A percentile compares a stretch with the other conserved stretches of the same genome.
phyloP scores from a whole-genome alignment of 2,113 vertebrate genomes.

The Picathartes gymnocephalus region DNA sequence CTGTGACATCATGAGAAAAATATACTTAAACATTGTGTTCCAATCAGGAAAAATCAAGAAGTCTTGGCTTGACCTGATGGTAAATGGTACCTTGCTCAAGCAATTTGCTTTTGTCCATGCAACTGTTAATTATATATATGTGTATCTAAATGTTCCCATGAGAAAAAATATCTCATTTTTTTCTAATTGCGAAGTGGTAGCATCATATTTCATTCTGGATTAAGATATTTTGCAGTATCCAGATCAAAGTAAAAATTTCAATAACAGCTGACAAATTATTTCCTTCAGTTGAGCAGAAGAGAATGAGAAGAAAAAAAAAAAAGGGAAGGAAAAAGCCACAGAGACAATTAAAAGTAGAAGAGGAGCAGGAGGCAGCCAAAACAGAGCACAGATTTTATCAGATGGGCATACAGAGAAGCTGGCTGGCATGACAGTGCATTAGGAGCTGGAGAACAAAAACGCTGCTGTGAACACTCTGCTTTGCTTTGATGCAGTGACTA shows the following conservation, averaged over 20 bases:
- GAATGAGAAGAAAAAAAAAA: conserved; percentile 6
- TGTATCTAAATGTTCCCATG: not conserved
- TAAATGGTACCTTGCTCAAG: not conserved
- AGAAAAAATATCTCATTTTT: not conserved
- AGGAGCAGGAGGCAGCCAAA: not conserved
- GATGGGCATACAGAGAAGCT: not conserved
- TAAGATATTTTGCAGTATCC: conserved; percentile 1
- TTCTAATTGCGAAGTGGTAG: not conserved
- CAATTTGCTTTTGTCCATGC: not conserved
- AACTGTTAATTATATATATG: not conserved
- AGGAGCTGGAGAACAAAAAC: not conserved
- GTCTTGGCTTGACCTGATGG: not conserved
- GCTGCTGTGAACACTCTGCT: not conserved
- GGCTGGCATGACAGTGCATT: not conserved
- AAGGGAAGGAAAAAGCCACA: not conserved
- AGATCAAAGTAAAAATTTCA: conserved; percentile 43
- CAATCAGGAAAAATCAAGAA: not conserved
- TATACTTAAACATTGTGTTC: not conserved
- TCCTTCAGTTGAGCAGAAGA: not conserved
- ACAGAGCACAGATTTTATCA: not conserved
- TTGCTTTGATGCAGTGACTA: not conserved
- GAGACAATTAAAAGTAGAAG: not conserved
- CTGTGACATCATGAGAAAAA: not conserved
- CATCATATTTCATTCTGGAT: not conserved
- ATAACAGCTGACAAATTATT: not conserved